Percentiles rank a stretch among this genome's conserved stretches.
Conservation (phyloP, 2,113 vertebrate species). For the Amphilophus citrinellus region DNA sequence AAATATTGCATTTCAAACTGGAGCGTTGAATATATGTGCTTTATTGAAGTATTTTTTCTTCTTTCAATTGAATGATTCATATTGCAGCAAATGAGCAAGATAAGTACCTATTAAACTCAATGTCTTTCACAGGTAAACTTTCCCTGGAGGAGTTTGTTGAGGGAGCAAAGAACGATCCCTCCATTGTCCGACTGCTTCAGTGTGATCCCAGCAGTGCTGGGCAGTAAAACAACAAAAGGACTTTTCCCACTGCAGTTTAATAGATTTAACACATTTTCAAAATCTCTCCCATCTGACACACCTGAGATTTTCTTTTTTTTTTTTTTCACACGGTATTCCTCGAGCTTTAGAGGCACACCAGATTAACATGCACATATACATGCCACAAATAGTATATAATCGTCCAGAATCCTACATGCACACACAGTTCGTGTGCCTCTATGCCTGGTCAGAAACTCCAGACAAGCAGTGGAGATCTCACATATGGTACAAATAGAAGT, state of each 20-base stretch:
- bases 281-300: slow-evolving; percentile 42
- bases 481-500: slow-evolving; percentile 39
- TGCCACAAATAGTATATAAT: slow-evolving; percentile 18
- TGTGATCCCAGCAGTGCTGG: slow-evolving; percentile 95
- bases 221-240: slow-evolving; percentile 67
- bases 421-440: slow-evolving; percentile 46
- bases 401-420: background rate
- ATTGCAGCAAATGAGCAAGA: background rate
- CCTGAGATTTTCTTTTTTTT: slow-evolving; percentile 27
- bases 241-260: slow-evolving; percentile 22
- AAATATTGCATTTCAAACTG: background rate
- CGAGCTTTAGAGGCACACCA: slow-evolving; percentile 48
- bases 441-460: slow-evolving; percentile 35
- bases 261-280: slow-evolving; percentile 41
- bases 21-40: background rate
- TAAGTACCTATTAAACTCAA: background rate
- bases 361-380: slow-evolving; percentile 20
- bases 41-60: background rate
- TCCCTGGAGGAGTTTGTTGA: slow-evolving; percentile 98
- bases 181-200: slow-evolving; percentile 97
- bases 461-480: slow-evolving; percentile 26
- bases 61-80: background rate
- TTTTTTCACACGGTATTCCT: slow-evolving; percentile 15
- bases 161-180: slow-evolving; percentile 95
- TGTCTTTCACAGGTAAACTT: slow-evolving; percentile 88